These are phyloP conservation scores for Lepisosteus oculatus DNA, from an alignment of 2,113 vertebrate genomes.

Conservation along the genomic window DNA sequence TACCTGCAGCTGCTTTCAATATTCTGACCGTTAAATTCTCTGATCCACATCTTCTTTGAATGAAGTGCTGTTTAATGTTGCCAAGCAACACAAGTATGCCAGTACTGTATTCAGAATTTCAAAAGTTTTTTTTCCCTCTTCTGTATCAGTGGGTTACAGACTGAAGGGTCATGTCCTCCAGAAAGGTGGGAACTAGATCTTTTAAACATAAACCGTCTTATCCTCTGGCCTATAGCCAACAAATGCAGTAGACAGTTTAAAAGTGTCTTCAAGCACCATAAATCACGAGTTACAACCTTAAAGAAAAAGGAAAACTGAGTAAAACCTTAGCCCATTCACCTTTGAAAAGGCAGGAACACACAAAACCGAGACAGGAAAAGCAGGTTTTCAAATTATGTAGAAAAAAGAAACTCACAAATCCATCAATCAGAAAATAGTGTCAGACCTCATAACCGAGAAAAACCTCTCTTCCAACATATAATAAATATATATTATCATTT, in stretches of 20 bases:
- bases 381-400: background rate
- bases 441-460: background rate
- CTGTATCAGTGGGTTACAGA: background rate
- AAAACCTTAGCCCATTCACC: background rate
- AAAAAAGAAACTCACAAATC: background rate
- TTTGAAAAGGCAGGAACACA: background rate
- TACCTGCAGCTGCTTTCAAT: slow-evolving; percentile 71
- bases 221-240: slow-evolving; percentile 12
- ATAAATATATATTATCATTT: no score
- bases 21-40: slow-evolving; percentile 48
- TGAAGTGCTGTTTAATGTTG: slow-evolving; percentile 37
- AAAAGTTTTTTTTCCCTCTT: background rate
- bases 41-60: slow-evolving; percentile 50
- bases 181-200: background rate
- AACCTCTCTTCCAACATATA: background rate
- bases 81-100: slow-evolving; percentile 22
- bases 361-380: background rate
- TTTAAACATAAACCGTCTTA: background rate
- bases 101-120: background rate
- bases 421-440: background rate
- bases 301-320: background rate
- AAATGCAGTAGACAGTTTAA: background rate
- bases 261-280: slow-evolving; percentile 5
- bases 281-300: background rate
- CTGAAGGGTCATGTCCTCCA: background rate